These are phyloP conservation scores for Lepus townsendii DNA, from an alignment of 2,797 vertebrate species.

Conservation along the genomic window DNA sequence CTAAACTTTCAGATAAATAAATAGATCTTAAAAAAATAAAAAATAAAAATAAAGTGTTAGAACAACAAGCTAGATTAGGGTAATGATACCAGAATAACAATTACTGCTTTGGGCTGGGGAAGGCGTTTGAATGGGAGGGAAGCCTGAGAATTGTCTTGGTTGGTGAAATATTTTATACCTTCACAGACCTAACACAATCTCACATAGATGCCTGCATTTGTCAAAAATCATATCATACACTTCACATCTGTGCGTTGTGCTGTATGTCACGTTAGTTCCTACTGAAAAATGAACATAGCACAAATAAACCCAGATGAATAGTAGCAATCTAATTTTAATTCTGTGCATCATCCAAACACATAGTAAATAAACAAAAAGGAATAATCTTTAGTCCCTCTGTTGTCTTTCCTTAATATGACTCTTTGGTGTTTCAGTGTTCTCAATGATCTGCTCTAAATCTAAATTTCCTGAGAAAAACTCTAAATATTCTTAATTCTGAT, in stretches of 20 bases:
- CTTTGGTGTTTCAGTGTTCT: not conserved
- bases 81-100: not conserved
- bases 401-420: not conserved
- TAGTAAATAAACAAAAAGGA: slow-evolving; percentile 17
- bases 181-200: not conserved
- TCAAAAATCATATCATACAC: not conserved
- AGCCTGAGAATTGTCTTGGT: not conserved
- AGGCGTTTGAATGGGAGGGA: not conserved
- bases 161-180: not conserved
- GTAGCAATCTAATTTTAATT: slow-evolving; percentile 1
- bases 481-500: not conserved
- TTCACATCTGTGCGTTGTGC: slow-evolving; percentile 2
- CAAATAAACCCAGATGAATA: not conserved
- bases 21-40: no score
- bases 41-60: not conserved
- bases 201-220: not conserved
- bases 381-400: not conserved
- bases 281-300: not conserved
- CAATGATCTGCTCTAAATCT: not conserved
- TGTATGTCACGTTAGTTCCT: not conserved
- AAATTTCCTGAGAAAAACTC: not conserved
- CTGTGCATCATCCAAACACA: slow-evolving; percentile 1
- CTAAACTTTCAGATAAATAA: no score
- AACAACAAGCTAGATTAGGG: not conserved
- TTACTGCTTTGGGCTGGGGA: not conserved